A percentile compares a stretch with the other conserved stretches of the same genome.
These are phyloP conservation scores for Lamprologus speciosus DNA, from an alignment of 2,113 vertebrate species.

Conservation along the genomic window DNA sequence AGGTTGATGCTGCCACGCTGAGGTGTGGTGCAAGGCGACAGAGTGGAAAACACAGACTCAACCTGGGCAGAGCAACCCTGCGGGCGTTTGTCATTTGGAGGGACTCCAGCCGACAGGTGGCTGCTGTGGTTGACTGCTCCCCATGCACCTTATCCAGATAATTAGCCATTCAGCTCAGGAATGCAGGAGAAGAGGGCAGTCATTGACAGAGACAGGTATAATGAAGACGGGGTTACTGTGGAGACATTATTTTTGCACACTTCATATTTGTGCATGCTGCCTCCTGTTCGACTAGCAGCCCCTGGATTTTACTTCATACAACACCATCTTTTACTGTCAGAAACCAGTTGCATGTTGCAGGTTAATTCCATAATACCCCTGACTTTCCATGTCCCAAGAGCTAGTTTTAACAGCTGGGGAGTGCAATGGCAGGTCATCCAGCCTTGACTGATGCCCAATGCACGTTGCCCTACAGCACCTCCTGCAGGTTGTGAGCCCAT, in stretches of 20 bases:
- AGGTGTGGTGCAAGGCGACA: constrained; percentile 48
- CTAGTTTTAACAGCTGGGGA: background rate
- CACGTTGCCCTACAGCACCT: background rate
- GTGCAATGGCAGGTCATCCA: background rate
- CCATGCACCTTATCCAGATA: constrained; percentile 38
- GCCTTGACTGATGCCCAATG: background rate
- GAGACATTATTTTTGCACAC: background rate
- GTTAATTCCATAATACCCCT: background rate
- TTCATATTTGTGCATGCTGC: background rate
- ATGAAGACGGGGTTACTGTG: constrained; percentile 23
- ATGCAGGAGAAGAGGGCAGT: constrained; percentile 3
- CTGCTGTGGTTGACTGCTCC: constrained; percentile 41
- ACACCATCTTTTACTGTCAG: background rate
- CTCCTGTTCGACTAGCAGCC: background rate
- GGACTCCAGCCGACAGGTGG: constrained; percentile 55
- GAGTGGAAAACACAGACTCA: constrained; percentile 59
- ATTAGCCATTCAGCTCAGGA: constrained; percentile 53
- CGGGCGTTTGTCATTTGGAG: constrained; percentile 61
- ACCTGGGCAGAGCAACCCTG: constrained; percentile 37
- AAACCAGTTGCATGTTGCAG: background rate
- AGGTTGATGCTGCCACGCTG: constrained; percentile 48
- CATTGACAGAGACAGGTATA: constrained; percentile 9
- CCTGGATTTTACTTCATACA: background rate
- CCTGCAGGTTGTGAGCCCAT: background rate
- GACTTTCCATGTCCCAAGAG: background rate